A percentile compares a stretch with the other conserved stretches of the same genome.
phyloP scores from a whole-genome alignment of 2,888 invertebrate genomes.

The Idaea aversata region DNA sequence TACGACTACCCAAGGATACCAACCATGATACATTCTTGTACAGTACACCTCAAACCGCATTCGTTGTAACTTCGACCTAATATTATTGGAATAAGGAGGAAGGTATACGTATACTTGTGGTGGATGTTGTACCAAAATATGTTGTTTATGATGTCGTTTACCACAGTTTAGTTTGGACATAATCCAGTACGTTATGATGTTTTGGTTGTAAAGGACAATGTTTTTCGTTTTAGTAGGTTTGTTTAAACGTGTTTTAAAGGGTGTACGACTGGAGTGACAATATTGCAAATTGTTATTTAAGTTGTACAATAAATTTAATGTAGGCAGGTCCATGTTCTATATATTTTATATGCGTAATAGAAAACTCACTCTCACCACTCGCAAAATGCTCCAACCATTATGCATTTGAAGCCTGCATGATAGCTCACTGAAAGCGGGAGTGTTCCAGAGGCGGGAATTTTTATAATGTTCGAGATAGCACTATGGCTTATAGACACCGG shows the following conservation, averaged over 20 bases:
- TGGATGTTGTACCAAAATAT: neutral
- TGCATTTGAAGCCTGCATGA: too few relatives aligned
- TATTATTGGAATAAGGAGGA: neutral
- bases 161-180: slow-evolving; percentile 1
- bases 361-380: too few relatives aligned
- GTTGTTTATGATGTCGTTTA: neutral
- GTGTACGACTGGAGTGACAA: neutral
- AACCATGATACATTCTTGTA: neutral
- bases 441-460: too few relatives aligned
- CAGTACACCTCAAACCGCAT: neutral
- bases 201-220: slow-evolving; percentile 1
- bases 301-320: neutral
- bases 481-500: too few relatives aligned
- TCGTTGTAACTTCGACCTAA: neutral
- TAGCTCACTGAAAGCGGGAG: too few relatives aligned
- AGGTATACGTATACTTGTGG: neutral
- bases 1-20: slow-evolving; percentile 37
- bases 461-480: too few relatives aligned
- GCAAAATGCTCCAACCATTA: too few relatives aligned
- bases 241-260: neutral
- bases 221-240: neutral
- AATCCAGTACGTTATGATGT: neutral
- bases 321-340: neutral
- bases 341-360: too few relatives aligned
- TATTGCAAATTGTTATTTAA: neutral